A percentile compares a stretch with the other conserved stretches of the same genome.
Evolutionary conservation across 2,113 vertebrate species (phyloP).

Genomic region (Tragelaphus imberbis): DNA sequence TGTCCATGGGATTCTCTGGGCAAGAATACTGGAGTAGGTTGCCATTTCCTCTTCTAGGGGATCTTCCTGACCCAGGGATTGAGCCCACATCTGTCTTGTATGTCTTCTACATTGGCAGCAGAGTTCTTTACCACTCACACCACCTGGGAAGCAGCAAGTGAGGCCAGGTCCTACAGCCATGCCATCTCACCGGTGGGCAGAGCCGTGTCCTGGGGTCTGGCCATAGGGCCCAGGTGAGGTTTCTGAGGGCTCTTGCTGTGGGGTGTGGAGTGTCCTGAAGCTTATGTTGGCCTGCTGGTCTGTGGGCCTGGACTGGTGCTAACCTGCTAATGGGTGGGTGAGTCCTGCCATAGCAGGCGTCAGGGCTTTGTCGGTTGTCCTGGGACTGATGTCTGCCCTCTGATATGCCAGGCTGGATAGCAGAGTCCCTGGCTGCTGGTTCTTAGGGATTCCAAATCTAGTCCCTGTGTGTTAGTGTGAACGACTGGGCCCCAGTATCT

Average conservation of each 20-base stretch:
- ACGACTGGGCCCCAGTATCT: not conserved
- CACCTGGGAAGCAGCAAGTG: not conserved
- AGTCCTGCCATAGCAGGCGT: not conserved
- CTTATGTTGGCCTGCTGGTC: not conserved
- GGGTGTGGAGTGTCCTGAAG: not conserved
- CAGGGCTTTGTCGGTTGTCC: not conserved
- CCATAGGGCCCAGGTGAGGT: not conserved
- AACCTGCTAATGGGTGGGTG: not conserved
- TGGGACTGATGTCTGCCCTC: not conserved
- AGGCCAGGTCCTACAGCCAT: not conserved
- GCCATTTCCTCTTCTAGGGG: not conserved
- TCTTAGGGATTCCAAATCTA: not conserved
- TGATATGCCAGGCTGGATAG: not conserved
- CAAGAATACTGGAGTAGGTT: not conserved
- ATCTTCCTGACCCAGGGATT: not conserved
- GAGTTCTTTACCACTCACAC: not conserved
- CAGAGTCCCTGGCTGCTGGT: not conserved
- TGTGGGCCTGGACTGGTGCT: not conserved
- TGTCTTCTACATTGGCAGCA: not conserved
- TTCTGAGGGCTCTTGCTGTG: not conserved
- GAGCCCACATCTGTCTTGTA: not conserved
- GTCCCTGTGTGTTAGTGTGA: not conserved
- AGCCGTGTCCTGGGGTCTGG: not conserved
- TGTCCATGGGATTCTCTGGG: not conserved
- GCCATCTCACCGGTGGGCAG: not conserved